Evolutionary conservation across 2,797 vertebrate genomes (phyloP).

Genomic region (Oryzias dopingdopingensis): DNA sequence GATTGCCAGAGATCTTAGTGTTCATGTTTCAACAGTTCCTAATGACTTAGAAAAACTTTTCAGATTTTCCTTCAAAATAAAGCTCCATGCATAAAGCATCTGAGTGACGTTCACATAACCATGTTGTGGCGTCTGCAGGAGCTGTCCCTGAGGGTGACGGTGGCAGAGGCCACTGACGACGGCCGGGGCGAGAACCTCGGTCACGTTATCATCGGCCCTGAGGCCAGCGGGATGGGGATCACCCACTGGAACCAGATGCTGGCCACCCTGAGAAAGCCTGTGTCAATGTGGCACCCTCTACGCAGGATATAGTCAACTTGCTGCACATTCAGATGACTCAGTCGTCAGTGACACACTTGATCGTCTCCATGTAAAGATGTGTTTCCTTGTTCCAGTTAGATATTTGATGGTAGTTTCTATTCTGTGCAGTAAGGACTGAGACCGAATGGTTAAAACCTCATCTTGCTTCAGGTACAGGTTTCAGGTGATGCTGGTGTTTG

Average conservation of each 20-base stretch:
- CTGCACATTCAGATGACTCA: background rate
- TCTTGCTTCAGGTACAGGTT: background rate
- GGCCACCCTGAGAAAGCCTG: slow-evolving; percentile 91
- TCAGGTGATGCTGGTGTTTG: background rate
- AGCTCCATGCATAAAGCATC: background rate
- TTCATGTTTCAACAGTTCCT: background rate
- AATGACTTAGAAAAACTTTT: too few relatives aligned
- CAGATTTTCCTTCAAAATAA: too few relatives aligned
- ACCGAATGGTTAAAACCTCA: background rate
- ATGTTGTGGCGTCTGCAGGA: slow-evolving; percentile 75
- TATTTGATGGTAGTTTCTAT: background rate
- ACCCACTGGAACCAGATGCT: slow-evolving; percentile 99
- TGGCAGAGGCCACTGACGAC: slow-evolving; percentile 90
- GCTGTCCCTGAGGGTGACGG: slow-evolving; percentile 91
- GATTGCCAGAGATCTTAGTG: background rate
- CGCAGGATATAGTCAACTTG: slow-evolving; percentile 79
- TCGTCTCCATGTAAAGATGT: slow-evolving; percentile 12
- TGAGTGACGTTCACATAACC: slow-evolving; percentile 38
- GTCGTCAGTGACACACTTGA: slow-evolving; percentile 30
- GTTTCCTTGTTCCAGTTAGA: slow-evolving; percentile 9
- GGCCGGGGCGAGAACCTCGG: slow-evolving; percentile 89
- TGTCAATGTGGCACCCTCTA: slow-evolving; percentile 98
- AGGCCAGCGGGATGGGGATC: slow-evolving; percentile 92
- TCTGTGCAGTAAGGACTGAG: too few relatives aligned
- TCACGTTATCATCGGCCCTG: slow-evolving; percentile 93